Evolutionary conservation across 2,113 vertebrate genomes (phyloP), one percentile per base, ranked within the genome.

Genomic region (Microtus pennsylvanicus): DNA sequence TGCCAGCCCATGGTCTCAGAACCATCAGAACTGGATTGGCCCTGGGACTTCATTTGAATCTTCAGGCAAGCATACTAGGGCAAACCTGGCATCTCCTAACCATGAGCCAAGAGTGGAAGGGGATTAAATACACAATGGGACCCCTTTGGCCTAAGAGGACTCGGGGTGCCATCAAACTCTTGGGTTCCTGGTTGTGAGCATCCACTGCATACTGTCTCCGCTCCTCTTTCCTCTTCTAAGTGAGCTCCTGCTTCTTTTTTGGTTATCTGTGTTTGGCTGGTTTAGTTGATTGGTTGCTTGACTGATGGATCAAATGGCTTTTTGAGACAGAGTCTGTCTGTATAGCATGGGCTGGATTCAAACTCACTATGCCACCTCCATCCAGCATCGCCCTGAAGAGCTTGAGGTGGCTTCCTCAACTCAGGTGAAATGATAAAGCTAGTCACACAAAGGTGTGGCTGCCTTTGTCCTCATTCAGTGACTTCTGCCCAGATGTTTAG

Each of bases 21-120:
- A 50, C 74, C 1, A 1, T n/a, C 63, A n/a, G 22, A 89, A 38
- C 47, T 42, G n/a, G 0, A 0, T 0, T 17, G 70, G 33, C 74
- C 70, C 88, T 50, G 3, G 14, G 45, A 5, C 72, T 83, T 61
- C 9, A 8, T 47, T 35, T 21, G 61, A 80, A 52, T 75, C 94
- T 72, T 47, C 33, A 91, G 76, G 58, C 30, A 58, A 58, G 55
- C 5, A 78, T 10, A 14, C 33, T 13, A n/a, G 1, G 70, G 12
- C 22, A 61, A 0, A 22, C 9, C 22, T 38, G 19, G 47, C 38
- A 58, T 24, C 10, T 35, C 63, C 33, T 14, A 24, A 28, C 83
- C 77, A 55, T 0, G 0, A 38, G n/a, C 3, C 11, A 7, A 28
- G 42, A 67, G 0, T 9, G 81, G 1, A 21, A 2, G 26, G 19